Conservation (phyloP, 2,888 invertebrate genomes). For the Lithosia quadra region DNA sequence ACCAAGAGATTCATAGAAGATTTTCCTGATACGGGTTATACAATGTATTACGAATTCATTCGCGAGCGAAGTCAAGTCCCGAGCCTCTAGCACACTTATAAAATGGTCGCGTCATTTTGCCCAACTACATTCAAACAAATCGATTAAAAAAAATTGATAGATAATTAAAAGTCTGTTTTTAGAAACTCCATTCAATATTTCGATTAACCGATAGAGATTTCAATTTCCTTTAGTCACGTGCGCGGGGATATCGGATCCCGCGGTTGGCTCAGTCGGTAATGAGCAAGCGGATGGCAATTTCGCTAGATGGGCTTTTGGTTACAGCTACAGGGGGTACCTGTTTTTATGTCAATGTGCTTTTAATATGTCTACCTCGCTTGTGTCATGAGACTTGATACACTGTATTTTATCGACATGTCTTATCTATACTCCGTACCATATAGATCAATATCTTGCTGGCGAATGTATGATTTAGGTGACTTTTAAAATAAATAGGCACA, state of each 20-base stretch:
- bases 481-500: not conserved
- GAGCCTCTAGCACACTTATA: not conserved
- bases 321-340: constrained; percentile 73
- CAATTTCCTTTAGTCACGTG: constrained; percentile 86
- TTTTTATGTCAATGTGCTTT: constrained; percentile 79
- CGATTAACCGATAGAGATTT: constrained; percentile 86
- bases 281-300: constrained; percentile 85
- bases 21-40: not conserved
- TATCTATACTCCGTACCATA: constrained; percentile 17
- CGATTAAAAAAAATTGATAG: constrained; percentile 34
- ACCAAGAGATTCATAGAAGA: not conserved
- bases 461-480: not conserved
- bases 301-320: constrained; percentile 84
- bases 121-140: constrained; percentile 20
- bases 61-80: no score
- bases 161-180: constrained; percentile 72
- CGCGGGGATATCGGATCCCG: constrained; percentile 82
- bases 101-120: not conserved
- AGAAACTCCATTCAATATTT: constrained; percentile 78
- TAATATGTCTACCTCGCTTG: constrained; percentile 70
- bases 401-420: constrained; percentile 53
- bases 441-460: not conserved
- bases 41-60: no score
- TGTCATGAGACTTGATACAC: constrained; percentile 52
- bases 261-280: constrained; percentile 83